These are phyloP conservation scores for Mesocricetus auratus DNA, from an alignment of 2,113 vertebrate genomes.

Conservation along the genomic window DNA sequence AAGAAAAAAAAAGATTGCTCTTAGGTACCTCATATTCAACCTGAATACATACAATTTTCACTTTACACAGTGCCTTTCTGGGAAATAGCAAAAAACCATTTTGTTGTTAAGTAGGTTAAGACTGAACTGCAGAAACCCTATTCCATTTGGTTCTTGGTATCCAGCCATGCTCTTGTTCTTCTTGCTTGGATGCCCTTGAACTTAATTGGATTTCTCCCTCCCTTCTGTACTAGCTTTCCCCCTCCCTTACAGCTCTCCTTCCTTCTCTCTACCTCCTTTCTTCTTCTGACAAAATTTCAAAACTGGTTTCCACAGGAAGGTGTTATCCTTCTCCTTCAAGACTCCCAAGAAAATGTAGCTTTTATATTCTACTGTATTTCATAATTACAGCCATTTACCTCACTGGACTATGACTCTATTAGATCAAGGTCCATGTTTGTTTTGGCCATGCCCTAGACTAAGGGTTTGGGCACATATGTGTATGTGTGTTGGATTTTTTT, in stretches of 20 bases:
- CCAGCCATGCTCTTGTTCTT: not conserved
- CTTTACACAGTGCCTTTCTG: not conserved
- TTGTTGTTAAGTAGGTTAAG: conserved; percentile 3
- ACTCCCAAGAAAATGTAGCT: not conserved
- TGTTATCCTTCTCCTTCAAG: not conserved
- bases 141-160: not conserved
- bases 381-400: not conserved
- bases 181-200: not conserved
- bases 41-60: not conserved
- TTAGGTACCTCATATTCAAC: not conserved
- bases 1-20: not conserved
- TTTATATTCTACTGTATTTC: not conserved
- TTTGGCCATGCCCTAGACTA: not conserved
- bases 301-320: not conserved
- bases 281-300: conserved; percentile 15
- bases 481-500: not conserved
- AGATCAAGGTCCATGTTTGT: not conserved
- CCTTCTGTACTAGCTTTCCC: not conserved
- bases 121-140: not conserved
- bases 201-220: not conserved
- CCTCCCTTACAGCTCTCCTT: not conserved
- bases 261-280: not conserved
- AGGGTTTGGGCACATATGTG: not conserved
- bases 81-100: not conserved
- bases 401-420: not conserved